These are phyloP conservation scores for Blastobasis lacticolella DNA, from an alignment of 2,888 invertebrate species.

Conservation along the genomic window DNA sequence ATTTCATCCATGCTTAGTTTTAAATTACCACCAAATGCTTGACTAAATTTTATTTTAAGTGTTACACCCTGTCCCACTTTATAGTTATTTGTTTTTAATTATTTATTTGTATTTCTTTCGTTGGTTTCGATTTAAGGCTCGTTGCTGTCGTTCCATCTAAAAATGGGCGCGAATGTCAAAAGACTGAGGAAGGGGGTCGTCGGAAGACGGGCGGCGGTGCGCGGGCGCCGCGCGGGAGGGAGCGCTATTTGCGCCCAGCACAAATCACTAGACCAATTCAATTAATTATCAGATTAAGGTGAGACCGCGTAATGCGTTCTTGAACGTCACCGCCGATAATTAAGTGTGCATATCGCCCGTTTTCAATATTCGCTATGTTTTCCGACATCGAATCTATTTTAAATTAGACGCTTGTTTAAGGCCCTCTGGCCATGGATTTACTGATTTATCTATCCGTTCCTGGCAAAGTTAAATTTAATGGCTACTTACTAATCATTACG, in stretches of 20 bases:
- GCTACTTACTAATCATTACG: too few species aligned
- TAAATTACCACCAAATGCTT: conserved; percentile 42
- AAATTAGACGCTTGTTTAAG: background rate
- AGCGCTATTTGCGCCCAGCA: conserved; percentile 66
- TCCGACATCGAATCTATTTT: conserved; percentile 4
- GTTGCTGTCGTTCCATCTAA: conserved; percentile 68
- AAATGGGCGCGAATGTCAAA: conserved; percentile 72
- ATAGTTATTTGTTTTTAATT: conserved; percentile 9
- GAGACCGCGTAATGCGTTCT: conserved; percentile 59
- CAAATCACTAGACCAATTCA: conserved; percentile 71
- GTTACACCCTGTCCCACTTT: conserved; percentile 25
- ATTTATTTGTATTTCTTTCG: conserved; percentile 15
- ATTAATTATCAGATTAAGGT: conserved; percentile 75
- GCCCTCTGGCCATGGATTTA: too few species aligned
- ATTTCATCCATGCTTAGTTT: conserved; percentile 17
- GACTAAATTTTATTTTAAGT: conserved; percentile 19
- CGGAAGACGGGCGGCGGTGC: conserved; percentile 35
- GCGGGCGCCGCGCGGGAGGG: conserved; percentile 34
- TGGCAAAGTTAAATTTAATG: too few species aligned
- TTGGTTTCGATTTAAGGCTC: conserved; percentile 41
- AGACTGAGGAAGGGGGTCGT: conserved; percentile 62
- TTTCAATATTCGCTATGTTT: conserved; percentile 30
- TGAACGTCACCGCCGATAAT: conserved; percentile 44
- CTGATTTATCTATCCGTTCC: too few species aligned
- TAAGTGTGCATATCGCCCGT: conserved; percentile 34